These are phyloP conservation scores for Clarias pachynema DNA, from an alignment of 2,797 vertebrate species.

Conservation along the genomic window DNA sequence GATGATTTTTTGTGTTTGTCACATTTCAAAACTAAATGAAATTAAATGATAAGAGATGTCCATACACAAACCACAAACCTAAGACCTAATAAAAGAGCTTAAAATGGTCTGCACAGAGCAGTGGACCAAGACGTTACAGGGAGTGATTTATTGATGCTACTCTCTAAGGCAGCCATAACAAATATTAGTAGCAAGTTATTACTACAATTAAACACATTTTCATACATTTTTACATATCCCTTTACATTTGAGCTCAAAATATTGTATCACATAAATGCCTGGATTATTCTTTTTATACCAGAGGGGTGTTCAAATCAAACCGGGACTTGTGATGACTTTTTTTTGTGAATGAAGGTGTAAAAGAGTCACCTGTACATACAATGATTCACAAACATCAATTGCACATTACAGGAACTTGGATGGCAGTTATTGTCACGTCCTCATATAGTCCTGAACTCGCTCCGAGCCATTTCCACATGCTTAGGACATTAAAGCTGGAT, in stretches of 20 bases:
- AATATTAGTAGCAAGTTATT: neutral
- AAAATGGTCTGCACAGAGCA: neutral
- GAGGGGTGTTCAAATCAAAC: too few species aligned
- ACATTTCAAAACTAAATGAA: neutral
- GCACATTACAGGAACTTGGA: too few species aligned
- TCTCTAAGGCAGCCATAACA: neutral
- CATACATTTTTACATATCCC: neutral
- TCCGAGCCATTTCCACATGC: too few species aligned
- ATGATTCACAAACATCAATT: too few species aligned
- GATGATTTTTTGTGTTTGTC: neutral
- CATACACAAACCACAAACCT: neutral
- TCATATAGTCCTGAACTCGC: too few species aligned
- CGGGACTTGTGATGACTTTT: too few species aligned
- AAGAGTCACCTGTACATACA: too few species aligned
- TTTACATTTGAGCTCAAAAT: neutral
- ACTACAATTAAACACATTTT: neutral
- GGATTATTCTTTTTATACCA: neutral
- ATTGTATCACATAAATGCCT: neutral
- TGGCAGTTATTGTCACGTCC: too few species aligned
- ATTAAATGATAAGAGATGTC: neutral
- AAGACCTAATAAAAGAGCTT: neutral
- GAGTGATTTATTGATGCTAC: neutral
- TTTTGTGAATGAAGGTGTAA: too few species aligned
- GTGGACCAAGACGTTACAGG: neutral
- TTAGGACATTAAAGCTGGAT: too few species aligned